Conservation (phyloP, 1,140 invertebrate species). For the Rhyacophila brunnea region DNA sequence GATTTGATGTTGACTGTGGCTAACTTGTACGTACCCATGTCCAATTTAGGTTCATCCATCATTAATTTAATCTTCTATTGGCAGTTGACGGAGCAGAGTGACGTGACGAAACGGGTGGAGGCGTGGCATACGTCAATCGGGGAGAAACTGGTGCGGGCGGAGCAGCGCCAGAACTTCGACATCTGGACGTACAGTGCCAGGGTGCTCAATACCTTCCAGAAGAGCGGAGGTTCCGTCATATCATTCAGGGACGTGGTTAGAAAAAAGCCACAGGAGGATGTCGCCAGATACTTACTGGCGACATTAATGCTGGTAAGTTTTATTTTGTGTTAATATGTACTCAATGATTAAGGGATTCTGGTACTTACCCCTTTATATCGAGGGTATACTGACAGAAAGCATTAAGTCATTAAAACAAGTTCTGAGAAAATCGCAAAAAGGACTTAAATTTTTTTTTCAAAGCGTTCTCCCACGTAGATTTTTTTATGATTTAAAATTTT, state of each 20-base stretch:
- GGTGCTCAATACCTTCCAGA: slow-evolving; percentile 17
- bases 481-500: too few species aligned
- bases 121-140: slow-evolving; percentile 29
- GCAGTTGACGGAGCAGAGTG: slow-evolving; percentile 22
- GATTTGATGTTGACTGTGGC: too few species aligned
- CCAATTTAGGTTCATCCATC: too few species aligned
- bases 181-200: slow-evolving; percentile 13
- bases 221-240: background rate
- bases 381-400: too few species aligned
- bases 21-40: too few species aligned
- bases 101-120: slow-evolving; percentile 23
- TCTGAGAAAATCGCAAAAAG: too few species aligned
- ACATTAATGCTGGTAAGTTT: slow-evolving; percentile 27
- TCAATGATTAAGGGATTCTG: too few species aligned
- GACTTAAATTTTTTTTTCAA: too few species aligned
- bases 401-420: too few species aligned
- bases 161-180: slow-evolving; percentile 19
- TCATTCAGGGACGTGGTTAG: slow-evolving; percentile 22
- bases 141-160: slow-evolving; percentile 16
- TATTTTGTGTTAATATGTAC: too few species aligned
- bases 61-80: slow-evolving; percentile 1
- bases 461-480: too few species aligned
- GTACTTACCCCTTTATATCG: too few species aligned
- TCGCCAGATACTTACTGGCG: slow-evolving; percentile 28
- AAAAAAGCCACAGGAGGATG: slow-evolving; percentile 15